These are phyloP conservation scores for Melieria crassipennis DNA, from an alignment of 2,888 invertebrate genomes.

Conservation along the genomic window DNA sequence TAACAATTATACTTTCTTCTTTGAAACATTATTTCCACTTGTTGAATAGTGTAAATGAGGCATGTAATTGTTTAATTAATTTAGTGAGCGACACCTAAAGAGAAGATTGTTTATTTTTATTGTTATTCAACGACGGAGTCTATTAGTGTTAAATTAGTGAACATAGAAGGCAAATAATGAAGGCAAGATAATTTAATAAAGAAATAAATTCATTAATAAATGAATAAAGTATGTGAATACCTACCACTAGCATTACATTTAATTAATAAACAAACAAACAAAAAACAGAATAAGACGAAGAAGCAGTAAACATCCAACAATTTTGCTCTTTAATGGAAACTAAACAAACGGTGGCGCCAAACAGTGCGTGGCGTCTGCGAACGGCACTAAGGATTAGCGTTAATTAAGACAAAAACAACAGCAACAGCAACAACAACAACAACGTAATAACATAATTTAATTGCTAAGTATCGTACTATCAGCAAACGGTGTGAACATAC, in stretches of 20 bases:
- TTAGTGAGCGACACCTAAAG: conserved; percentile 17
- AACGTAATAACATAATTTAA: too few relatives aligned
- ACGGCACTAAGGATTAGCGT: conserved; percentile 5
- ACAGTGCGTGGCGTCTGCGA: too few relatives aligned
- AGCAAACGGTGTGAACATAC: neutral
- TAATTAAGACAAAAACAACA: conserved; percentile 11
- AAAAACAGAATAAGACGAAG: conserved; percentile 21
- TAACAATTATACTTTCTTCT: neutral
- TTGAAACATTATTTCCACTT: neutral
- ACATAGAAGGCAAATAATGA: conserved; percentile 32
- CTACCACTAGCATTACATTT: too few relatives aligned
- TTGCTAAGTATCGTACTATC: too few relatives aligned
- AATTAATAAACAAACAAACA: conserved; percentile 15
- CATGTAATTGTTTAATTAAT: neutral
- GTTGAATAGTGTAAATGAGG: neutral
- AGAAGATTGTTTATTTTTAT: conserved; percentile 35
- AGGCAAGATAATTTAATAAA: conserved; percentile 1
- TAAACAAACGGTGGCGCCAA: too few relatives aligned
- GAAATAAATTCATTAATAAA: conserved; percentile 2
- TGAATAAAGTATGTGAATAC: neutral
- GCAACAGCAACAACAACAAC: conserved; percentile 8
- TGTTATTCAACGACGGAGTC: conserved; percentile 55
- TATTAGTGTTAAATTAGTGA: conserved; percentile 57
- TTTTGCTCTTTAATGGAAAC: too few relatives aligned
- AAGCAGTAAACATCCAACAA: too few relatives aligned